Evolutionary conservation across 2,113 vertebrate species (phyloP), one percentile per base, ranked within the genome.

Genomic region (Dicentrarchus labrax): DNA sequence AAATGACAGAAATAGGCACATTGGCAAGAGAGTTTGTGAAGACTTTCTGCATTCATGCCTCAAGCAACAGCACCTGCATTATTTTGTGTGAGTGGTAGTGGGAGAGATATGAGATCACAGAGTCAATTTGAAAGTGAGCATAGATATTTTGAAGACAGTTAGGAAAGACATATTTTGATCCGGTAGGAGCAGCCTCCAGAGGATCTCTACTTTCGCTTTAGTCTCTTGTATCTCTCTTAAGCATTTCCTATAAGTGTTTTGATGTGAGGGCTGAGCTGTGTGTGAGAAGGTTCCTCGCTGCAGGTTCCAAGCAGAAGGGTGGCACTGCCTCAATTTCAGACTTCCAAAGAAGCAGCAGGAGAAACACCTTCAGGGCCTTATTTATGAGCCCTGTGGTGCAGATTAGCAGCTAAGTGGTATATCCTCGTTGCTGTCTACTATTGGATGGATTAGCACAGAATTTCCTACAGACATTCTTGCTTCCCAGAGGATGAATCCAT

Each of bases 101-200:
- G 64, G n/a, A 71, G 54, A 48, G 45, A 80, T 69, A 72, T 61
- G 36, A 86, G 65, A 78, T 91, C 82, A 73, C 50, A 87, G 61
- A 65, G 68, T 82, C 76, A 71, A 53, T 82, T 72, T 84, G 21
- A 86, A 80, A 84, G 60, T 50, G 64, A 79, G 61, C 77, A 64
- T 17, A 80, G 59, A 86, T 71, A 70, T 87, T 69, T 72, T 60
- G 10, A 85, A 54, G 57, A 80, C 57, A 82, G 51, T 72, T 61
- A 57, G 62, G 13, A 86, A 87, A 76, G 74, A 53, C 66, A 81
- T 84, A 83, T 89, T 93, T 90, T 90, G 78, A 89, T 81, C 69
- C 50, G 8, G 65, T 51, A 76, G 54, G 64, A 69, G 82, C 79
- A 65, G 67, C 76, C 75, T 84, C 50, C 43, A 6, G 54, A 89